Base-by-base conservation (phyloP, 2,113 vertebrate genomes). In the Myxocyprinus asiaticus region DNA sequence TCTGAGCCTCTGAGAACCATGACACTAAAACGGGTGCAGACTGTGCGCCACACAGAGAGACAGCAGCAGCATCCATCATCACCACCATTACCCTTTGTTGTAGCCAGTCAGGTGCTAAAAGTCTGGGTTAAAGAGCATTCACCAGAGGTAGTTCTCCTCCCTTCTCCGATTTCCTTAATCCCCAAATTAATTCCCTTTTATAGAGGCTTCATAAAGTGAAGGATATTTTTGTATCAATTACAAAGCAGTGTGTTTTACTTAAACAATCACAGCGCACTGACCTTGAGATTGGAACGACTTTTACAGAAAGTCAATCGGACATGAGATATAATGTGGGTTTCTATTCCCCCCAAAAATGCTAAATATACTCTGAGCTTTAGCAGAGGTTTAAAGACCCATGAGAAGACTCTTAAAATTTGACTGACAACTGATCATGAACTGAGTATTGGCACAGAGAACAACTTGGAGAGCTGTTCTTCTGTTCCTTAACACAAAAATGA, bases 21-120 rank as follows among this genome's bases (percentile, higher is more conserved):
- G 64, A 68, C 50, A 77, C 70, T 85, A 83, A 81, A 86, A 75
- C n/a, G 88, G 87, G 81, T 53, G 80, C 83, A 88, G 85, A 84
- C 88, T 79, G 90, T 89, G 90, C 89, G 85, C 90, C 92, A 88
- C 90, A 88, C 91, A 89, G 90, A 75, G 86, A 82, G 79, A 74
- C 84, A 88, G 85, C 88, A 81, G 77, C 10, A 76, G 66, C 64
- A 89, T 95, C 94, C 82, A 59, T 95, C 94, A 90, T 68, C 94
- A 90, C 87, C 79, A 85, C 89, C 92, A 94, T 94, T 94, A 94
- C 92, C 91, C 90, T 93, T 92, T 91, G 89, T 89, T 87, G 83
- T 86, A 90, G 88, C 85, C 90, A 87, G 87, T 85, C 81, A 91
- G 88, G 92, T 90, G 95, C 91, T 95, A 94, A 96, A 94, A 96